Conservation (phyloP, 2,113 vertebrate species). For the Regulus satrapa region DNA sequence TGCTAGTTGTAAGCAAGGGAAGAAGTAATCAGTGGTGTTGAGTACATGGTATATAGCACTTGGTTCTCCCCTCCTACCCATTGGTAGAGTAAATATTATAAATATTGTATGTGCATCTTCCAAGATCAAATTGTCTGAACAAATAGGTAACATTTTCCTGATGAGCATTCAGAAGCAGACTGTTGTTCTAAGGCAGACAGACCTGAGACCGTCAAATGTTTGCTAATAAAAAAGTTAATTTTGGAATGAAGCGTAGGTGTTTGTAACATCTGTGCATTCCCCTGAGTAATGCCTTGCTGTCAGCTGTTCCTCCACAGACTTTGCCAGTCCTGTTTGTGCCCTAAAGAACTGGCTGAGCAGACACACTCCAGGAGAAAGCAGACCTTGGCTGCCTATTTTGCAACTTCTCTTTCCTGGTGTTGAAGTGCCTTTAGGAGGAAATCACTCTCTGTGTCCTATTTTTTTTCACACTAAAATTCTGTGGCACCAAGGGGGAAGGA, state of each 20-base stretch:
- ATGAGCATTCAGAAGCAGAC: neutral
- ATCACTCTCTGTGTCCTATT: neutral
- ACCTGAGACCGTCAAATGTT: neutral
- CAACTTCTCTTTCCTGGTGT: neutral
- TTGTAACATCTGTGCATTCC: conserved; percentile 37
- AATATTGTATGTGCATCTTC: neutral
- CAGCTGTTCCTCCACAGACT: conserved; percentile 15
- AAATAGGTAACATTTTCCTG: neutral
- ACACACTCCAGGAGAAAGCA: neutral
- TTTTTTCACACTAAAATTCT: neutral
- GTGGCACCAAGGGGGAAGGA: neutral
- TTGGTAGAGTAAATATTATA: no score
- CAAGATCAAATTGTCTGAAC: neutral
- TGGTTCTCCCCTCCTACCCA: neutral
- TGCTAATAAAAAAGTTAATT: conserved; percentile 57
- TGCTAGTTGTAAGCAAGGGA: neutral
- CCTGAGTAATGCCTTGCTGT: conserved; percentile 16
- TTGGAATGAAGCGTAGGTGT: conserved; percentile 34
- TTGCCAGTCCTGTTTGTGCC: neutral
- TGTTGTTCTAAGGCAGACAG: conserved; percentile 21
- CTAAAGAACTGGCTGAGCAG: neutral
- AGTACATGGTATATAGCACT: neutral
- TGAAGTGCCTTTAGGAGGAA: neutral
- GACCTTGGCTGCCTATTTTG: neutral
- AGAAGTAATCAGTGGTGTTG: neutral